Conservation (phyloP, 2,888 invertebrate species). For the Cheilosia vernalis region DNA sequence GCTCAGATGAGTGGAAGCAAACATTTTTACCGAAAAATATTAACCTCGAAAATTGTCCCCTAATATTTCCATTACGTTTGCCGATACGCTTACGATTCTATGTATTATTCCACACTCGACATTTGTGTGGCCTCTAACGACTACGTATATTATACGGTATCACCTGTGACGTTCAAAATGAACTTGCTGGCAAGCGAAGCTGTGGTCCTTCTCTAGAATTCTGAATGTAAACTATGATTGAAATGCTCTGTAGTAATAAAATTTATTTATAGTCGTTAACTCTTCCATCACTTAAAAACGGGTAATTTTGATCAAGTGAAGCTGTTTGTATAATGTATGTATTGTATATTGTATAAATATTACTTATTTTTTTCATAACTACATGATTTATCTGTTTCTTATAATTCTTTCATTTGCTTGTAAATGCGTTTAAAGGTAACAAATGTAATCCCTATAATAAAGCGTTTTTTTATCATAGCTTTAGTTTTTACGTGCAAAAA, state of each 20-base stretch:
- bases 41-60: too few relatives aligned
- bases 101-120: too few relatives aligned
- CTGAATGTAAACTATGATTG: not conserved
- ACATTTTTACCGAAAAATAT: too few relatives aligned
- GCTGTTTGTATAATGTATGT: conserved; percentile 31
- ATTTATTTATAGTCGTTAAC: conserved; percentile 62
- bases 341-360: conserved; percentile 54
- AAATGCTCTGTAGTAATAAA: conserved; percentile 51
- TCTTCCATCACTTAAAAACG: conserved; percentile 28
- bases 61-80: too few relatives aligned
- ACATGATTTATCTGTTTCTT: conserved; percentile 17
- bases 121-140: too few relatives aligned
- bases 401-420: conserved; percentile 28
- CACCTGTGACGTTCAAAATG: too few relatives aligned
- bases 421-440: conserved; percentile 60
- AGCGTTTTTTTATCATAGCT: conserved; percentile 30
- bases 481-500: conserved; percentile 47
- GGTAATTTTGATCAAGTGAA: conserved; percentile 36
- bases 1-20: too few relatives aligned
- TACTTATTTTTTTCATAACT: conserved; percentile 28
- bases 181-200: too few relatives aligned
- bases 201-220: too few relatives aligned
- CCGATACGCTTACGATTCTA: too few relatives aligned
- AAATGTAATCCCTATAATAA: conserved; percentile 43
- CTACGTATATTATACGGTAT: too few relatives aligned